Conservation (phyloP, 2,113 vertebrate genomes). For the Mirza zaza region DNA sequence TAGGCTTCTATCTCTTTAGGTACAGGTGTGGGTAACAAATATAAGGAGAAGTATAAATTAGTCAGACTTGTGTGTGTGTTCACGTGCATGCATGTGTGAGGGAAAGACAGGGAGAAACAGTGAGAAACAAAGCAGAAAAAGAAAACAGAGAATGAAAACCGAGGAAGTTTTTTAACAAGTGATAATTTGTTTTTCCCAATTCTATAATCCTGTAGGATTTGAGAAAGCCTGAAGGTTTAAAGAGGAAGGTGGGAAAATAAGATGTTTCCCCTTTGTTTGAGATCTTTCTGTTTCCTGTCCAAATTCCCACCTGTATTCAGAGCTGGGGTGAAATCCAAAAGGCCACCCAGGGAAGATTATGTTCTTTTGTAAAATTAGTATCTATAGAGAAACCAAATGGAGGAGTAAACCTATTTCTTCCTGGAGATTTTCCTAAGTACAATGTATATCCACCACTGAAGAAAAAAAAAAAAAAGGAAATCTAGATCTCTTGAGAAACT, state of each 20-base stretch:
- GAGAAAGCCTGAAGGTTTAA: background rate
- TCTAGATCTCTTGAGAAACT: conserved; percentile 5
- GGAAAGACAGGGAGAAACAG: background rate
- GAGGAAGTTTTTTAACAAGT: background rate
- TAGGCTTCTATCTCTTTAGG: background rate
- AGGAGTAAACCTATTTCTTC: background rate
- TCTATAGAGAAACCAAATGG: background rate
- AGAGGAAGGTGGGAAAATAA: background rate
- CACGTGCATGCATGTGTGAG: background rate
- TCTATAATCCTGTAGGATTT: background rate
- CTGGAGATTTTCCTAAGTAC: background rate
- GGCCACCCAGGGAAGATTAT: background rate
- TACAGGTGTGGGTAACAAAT: background rate
- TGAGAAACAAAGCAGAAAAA: background rate
- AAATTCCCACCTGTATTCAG: background rate
- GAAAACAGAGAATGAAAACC: background rate
- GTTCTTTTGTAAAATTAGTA: background rate
- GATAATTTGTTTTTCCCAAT: background rate
- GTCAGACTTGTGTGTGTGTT: background rate
- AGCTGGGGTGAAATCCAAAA: background rate
- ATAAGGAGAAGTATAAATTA: background rate
- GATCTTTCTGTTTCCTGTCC: background rate
- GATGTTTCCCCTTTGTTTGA: background rate
- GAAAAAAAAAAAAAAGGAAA: background rate
- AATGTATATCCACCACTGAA: background rate